Percentiles rank a stretch among this genome's conserved stretches.
These are phyloP conservation scores for Apotomis capreana DNA, from an alignment of 2,888 invertebrate genomes.

Conservation along the genomic window DNA sequence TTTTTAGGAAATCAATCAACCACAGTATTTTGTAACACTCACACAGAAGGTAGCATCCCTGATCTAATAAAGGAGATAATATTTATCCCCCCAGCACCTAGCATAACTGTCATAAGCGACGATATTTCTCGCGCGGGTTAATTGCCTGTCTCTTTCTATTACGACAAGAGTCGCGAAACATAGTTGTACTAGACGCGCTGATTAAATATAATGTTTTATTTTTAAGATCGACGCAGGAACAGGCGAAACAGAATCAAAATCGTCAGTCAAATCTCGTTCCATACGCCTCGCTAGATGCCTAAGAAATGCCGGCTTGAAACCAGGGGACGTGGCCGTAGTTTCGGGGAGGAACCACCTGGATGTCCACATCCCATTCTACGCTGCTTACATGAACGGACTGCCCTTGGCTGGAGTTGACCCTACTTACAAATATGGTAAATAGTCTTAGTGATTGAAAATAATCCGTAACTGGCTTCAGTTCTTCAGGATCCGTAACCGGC, in stretches of 20 bases:
- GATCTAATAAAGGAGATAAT: too few relatives aligned
- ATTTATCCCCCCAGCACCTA: too few relatives aligned
- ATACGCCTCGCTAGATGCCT: slow-evolving; percentile 61
- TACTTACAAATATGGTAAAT: slow-evolving; percentile 63
- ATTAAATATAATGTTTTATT: slow-evolving; percentile 7
- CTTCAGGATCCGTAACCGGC: too few relatives aligned
- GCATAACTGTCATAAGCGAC: too few relatives aligned
- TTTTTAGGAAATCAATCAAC: too few relatives aligned
- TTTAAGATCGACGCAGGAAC: slow-evolving; percentile 76
- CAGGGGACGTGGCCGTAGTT: slow-evolving; percentile 67
- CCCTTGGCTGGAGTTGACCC: slow-evolving; percentile 68
- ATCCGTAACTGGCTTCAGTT: too few relatives aligned
- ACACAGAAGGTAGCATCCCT: too few relatives aligned
- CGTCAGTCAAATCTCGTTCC: slow-evolving; percentile 60
- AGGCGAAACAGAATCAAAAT: slow-evolving; percentile 62
- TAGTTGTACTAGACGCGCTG: background rate
- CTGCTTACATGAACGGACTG: slow-evolving; percentile 63
- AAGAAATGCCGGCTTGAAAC: slow-evolving; percentile 55
- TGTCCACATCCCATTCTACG: slow-evolving; percentile 66
- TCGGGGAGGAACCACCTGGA: slow-evolving; percentile 69
- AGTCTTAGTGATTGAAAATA: too few relatives aligned
- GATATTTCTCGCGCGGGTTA: too few relatives aligned
- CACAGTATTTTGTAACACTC: too few relatives aligned
- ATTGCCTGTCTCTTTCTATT: too few relatives aligned
- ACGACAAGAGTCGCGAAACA: background rate